Conservation (phyloP, 2,797 vertebrate species). For the Aselliscus stoliczkanus region DNA sequence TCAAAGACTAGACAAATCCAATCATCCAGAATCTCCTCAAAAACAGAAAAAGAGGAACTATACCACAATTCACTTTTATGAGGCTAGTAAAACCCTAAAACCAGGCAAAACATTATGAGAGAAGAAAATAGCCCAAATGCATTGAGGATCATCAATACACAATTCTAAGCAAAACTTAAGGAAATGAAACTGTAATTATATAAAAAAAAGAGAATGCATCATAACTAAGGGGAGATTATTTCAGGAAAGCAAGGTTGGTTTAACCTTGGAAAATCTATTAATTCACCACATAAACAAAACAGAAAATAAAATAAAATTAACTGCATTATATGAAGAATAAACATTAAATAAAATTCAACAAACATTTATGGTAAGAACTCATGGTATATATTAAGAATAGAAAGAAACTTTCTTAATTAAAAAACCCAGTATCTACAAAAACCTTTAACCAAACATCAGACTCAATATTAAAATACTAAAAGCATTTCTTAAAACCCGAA, state of each 20-base stretch:
- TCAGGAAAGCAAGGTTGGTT: constrained; percentile 45
- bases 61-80: constrained; percentile 30
- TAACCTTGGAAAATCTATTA: not conserved
- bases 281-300: not conserved
- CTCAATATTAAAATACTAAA: not conserved
- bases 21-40: constrained; percentile 11
- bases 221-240: not conserved
- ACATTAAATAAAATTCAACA: not conserved
- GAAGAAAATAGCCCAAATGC: not conserved
- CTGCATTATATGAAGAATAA: not conserved
- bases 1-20: constrained; percentile 25
- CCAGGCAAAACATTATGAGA: not conserved
- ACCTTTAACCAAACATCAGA: not conserved
- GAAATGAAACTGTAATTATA: not conserved
- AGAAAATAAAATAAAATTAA: constrained; percentile 16
- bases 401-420: not conserved
- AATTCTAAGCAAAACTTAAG: constrained; percentile 1
- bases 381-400: not conserved
- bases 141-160: not conserved
- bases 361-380: not conserved
- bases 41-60: constrained; percentile 12
- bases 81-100: constrained; percentile 37
- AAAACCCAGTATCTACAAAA: not conserved
- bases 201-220: not conserved
- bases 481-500: not conserved